Base-by-base conservation (phyloP, 2,797 vertebrate species). In the Centropyge bicolor region DNA sequence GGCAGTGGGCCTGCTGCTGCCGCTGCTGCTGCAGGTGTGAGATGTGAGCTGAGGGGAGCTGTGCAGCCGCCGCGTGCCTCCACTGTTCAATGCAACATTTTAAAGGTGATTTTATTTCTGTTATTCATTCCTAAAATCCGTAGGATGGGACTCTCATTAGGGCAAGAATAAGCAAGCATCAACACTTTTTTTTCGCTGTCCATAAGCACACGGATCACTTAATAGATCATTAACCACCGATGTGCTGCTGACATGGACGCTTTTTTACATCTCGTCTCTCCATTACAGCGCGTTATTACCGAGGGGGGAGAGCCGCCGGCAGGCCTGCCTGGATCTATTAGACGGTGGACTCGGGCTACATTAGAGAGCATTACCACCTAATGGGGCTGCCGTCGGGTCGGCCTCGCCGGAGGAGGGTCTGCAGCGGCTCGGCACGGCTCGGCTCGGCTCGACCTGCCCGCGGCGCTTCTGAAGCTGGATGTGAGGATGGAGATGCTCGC, bases 201-300 rank as follows among this genome's bases (percentile, higher is more conserved):
- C 95, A 95, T 95, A 96, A 96, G 95, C 95, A 92, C 94, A 89
- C 87, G 84, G 90, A 95, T 96, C 94, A 92, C 95, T 95, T 95
- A 95, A 96, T 95, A 97, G 96, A 97, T 96, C 95, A 97, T 97
- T 97, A 97, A 97, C 96, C 95, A 95, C 89, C 93, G 92, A 94
- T 95, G 88, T 94, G 94, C 91, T 96, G 95, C 95, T 96, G 95
- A 96, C 95, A 94, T 89, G 91, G 90, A 94, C 92, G 91, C 93
- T 95, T 96, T 94, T 94, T 92, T 92, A 94, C 94, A 93, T 95
- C 92, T 93, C 92, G 83, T 87, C 82, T 92, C 94, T 95, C 95
- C 95, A 95, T 95, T 95, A 95, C 89, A 91, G 87, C 91, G 82
- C 86, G 91, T 93, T 94, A 95, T 94, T 89, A 92, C 92, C 89